These are phyloP conservation scores for Noctua comes DNA, from an alignment of 2,888 invertebrate genomes.

Conservation along the genomic window DNA sequence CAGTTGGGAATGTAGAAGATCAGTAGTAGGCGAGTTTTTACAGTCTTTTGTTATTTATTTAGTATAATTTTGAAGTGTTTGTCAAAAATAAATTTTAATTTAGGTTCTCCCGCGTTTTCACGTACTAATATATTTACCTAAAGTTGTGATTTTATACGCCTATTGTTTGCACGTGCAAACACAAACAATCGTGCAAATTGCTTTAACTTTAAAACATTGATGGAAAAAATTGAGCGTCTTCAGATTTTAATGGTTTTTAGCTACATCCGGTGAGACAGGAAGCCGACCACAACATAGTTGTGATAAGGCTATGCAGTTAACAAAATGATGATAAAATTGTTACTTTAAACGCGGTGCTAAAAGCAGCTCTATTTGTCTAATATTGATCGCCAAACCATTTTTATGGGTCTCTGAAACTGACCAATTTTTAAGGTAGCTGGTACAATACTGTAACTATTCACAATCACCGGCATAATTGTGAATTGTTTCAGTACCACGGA, in stretches of 20 bases:
- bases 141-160: background rate
- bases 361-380: background rate
- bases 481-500: background rate
- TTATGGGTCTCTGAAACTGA: background rate
- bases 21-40: background rate
- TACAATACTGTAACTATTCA: background rate
- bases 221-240: background rate
- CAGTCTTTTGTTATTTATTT: background rate
- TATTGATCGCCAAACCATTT: background rate
- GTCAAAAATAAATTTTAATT: background rate
- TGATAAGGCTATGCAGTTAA: background rate
- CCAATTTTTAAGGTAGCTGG: background rate
- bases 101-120: background rate
- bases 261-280: background rate
- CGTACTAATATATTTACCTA: background rate
- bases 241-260: background rate
- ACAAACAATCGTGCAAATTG: background rate
- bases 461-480: background rate
- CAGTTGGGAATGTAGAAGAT: slow-evolving; percentile 28
- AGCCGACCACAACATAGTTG: background rate
- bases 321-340: background rate
- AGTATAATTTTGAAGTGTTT: background rate
- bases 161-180: background rate
- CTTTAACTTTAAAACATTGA: background rate
- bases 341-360: background rate